Evolutionary conservation across 1,140 invertebrate species (phyloP), one percentile per base, ranked within the genome.

Genomic region (Steinernema feltiae): DNA sequence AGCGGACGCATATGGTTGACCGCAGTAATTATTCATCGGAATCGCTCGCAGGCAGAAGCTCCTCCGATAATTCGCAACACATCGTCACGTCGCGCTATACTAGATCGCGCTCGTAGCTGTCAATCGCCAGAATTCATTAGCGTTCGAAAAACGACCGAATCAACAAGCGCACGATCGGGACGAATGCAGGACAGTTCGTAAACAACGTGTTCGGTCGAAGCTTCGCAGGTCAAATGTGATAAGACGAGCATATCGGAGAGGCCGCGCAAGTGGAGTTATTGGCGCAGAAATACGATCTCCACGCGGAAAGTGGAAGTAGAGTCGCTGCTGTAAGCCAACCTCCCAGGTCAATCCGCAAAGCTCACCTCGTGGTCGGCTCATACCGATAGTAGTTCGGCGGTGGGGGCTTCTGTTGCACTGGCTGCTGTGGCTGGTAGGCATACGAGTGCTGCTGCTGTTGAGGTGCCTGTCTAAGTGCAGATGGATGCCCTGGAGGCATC

Each of bases 191-290:
- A 63, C 15, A 63, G 53, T 63, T 63, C 53, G 53, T 63, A 63
- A 63, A 63, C 24, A 63, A 27, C 12, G 53, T 12, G 24, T 7
- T n/a, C 15, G 15, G 24, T 21, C 15, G 24, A 12, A 63, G 15
- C 15, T 46, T 12, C 7, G 53, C 53, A 63, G 53, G 53, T 63
- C 53, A 63, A 63, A 63, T 63, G 53, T 63, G 53, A 63, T 63
- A 63, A 63, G 53, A 63, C 15, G 24, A 63, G 24, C 53, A n/a
- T 63, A 15, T 63, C 53, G 53, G 18, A 41, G 35, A 18, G 18
- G 35, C 53, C 7, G 7, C 7, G 15, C 7, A 63, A 63, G 53
- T n/a, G 24, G 24, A 63, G 53, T 27, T 63, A 63, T 63, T 63
- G 53, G 24, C 53, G 53, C 53, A 27, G 53, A 63, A 63, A 63